Evolutionary conservation across 2,113 vertebrate species (phyloP).

Genomic region (Lampris megalopsis): DNA sequence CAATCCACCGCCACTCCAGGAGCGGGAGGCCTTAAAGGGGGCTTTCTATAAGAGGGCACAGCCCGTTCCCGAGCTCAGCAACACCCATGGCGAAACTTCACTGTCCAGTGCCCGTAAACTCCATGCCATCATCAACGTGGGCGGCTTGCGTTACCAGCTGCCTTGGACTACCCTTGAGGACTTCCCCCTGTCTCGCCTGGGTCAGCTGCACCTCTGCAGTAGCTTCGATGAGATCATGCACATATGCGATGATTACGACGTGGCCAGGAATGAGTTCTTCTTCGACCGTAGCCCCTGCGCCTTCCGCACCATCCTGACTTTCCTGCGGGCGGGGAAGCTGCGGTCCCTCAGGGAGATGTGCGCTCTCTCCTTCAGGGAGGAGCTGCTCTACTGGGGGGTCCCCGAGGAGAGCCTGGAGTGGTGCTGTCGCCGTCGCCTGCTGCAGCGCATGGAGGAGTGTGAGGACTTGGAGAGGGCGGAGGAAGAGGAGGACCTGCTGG

Average conservation of each 20-base stretch:
- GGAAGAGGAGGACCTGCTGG: conserved; percentile 83
- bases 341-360: conserved; percentile 94
- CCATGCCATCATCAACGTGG: conserved; percentile 95
- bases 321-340: conserved; percentile 93
- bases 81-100: conserved; percentile 60
- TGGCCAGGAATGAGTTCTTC: conserved; percentile 95
- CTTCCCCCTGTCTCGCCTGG: conserved; percentile 93
- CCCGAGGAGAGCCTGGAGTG: conserved; percentile 94
- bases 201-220: conserved; percentile 92
- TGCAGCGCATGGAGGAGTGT: conserved; percentile 94
- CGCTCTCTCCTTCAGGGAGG: conserved; percentile 94
- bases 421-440: conserved; percentile 93
- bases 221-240: conserved; percentile 97
- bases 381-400: conserved; percentile 97
- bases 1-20: conserved; percentile 85
- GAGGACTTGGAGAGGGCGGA: conserved; percentile 89
- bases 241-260: conserved; percentile 96
- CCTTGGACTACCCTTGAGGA: conserved; percentile 97
- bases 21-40: conserved; percentile 89
- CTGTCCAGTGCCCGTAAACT: conserved; percentile 84
- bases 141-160: conserved; percentile 93
- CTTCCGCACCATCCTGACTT: conserved; percentile 95
- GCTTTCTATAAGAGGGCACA: conserved; percentile 93
- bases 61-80: conserved; percentile 73
- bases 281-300: conserved; percentile 97